Evolutionary conservation across 2,888 invertebrate genomes (phyloP).

Genomic region (Agonopterix heracliana): DNA sequence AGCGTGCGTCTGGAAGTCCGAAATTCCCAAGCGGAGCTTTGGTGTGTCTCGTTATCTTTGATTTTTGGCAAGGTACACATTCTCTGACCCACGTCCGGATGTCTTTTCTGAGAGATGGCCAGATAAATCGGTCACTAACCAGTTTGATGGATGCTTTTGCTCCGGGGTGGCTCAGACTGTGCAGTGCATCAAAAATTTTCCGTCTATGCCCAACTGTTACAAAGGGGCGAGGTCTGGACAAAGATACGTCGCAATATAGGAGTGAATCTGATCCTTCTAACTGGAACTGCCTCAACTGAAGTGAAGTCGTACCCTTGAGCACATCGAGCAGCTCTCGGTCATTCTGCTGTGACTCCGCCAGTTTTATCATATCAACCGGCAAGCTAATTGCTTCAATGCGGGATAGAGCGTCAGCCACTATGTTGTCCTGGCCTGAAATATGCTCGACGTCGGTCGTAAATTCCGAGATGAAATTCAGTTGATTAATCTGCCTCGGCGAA

Average conservation of each 20-base stretch:
- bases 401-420: slow-evolving; percentile 23
- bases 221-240: slow-evolving; percentile 12
- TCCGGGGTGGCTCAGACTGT: slow-evolving; percentile 16
- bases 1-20: slow-evolving; percentile 9
- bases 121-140: slow-evolving; percentile 33
- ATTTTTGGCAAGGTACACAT: slow-evolving; percentile 32
- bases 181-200: slow-evolving; percentile 9
- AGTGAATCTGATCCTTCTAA: slow-evolving; percentile 12
- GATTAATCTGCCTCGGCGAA: slow-evolving; percentile 19
- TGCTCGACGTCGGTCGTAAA: slow-evolving; percentile 22
- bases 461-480: slow-evolving; percentile 18
- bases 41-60: slow-evolving; percentile 15
- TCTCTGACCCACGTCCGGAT: slow-evolving; percentile 25
- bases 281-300: slow-evolving; percentile 8
- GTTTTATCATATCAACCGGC: slow-evolving; percentile 5
- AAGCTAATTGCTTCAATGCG: slow-evolving; percentile 16
- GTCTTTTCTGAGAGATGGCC: slow-evolving; percentile 35
- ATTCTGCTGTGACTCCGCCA: slow-evolving; percentile 10
- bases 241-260: slow-evolving; percentile 13
- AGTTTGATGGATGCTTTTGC: slow-evolving; percentile 21
- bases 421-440: slow-evolving; percentile 18
- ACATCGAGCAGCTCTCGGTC: slow-evolving; percentile 14
- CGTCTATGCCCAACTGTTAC: slow-evolving; percentile 9
- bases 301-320: slow-evolving; percentile 1
- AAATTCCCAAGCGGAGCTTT: slow-evolving; percentile 12